These are phyloP conservation scores for Ceriagrion tenellum DNA, from an alignment of 2,888 invertebrate species.

Conservation along the genomic window DNA sequence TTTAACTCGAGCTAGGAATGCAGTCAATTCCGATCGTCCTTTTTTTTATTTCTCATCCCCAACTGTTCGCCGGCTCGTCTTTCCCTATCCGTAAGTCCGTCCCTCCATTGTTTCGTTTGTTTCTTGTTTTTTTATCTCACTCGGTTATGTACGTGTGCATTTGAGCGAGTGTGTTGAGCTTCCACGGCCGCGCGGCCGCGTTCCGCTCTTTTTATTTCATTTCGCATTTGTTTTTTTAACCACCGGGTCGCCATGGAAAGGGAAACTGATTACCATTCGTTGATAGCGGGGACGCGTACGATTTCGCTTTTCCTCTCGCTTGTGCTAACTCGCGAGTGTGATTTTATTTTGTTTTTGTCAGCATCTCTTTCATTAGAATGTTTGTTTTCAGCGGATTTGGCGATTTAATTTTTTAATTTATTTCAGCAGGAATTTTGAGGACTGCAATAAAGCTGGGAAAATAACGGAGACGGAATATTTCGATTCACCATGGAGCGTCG, in stretches of 20 bases:
- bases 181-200: neutral
- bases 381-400: constrained; percentile 36
- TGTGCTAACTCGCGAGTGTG: constrained; percentile 35
- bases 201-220: constrained; percentile 45
- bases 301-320: constrained; percentile 41
- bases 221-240: constrained; percentile 34
- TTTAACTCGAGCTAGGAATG: constrained; percentile 51
- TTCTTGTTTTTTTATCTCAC: constrained; percentile 42
- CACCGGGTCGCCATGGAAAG: constrained; percentile 50
- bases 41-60: neutral
- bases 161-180: constrained; percentile 57
- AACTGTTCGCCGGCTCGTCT: neutral
- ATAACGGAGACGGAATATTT: constrained; percentile 5
- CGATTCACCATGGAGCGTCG: neutral
- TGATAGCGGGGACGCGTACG: constrained; percentile 60
- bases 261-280: constrained; percentile 66
- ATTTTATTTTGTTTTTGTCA: constrained; percentile 31
- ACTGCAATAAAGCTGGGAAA: constrained; percentile 19
- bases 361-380: constrained; percentile 39
- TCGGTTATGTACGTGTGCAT: constrained; percentile 34
- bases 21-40: constrained; percentile 17
- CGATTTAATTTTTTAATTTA: constrained; percentile 34
- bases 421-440: neutral
- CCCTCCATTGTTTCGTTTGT: neutral
- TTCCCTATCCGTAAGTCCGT: neutral